phyloP scores from a whole-genome alignment of 2,888 invertebrate species.

The Noctua comes region DNA sequence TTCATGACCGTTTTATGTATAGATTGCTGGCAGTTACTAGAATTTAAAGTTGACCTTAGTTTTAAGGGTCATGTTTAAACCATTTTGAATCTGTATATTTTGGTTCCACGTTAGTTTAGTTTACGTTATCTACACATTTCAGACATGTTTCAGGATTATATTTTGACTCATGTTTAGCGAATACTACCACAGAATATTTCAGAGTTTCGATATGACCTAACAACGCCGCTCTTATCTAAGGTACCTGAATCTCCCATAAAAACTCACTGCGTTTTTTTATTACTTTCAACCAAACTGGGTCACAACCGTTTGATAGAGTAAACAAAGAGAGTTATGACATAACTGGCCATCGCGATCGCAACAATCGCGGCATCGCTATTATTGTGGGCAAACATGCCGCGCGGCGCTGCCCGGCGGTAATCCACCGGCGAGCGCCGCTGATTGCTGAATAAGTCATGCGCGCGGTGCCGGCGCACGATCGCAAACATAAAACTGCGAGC shows the following conservation, averaged over 20 bases:
- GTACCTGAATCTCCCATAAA: constrained; percentile 25
- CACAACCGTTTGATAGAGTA: constrained; percentile 25
- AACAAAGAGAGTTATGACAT: constrained; percentile 49
- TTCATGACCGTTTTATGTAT: constrained; percentile 5
- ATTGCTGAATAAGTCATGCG: constrained; percentile 69
- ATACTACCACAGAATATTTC: neutral
- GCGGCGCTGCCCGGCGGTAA: constrained; percentile 56
- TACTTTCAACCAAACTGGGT: constrained; percentile 15
- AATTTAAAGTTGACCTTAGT: constrained; percentile 13
- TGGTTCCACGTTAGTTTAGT: neutral
- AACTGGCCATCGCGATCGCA: constrained; percentile 48
- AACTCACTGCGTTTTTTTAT: constrained; percentile 21
- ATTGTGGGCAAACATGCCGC: constrained; percentile 69
- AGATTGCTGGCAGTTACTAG: neutral
- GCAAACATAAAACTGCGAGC: constrained; percentile 66
- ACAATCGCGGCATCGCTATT: constrained; percentile 53
- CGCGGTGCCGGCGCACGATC: constrained; percentile 66
- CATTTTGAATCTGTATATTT: constrained; percentile 11
- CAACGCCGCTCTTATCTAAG: neutral
- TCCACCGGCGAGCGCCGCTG: constrained; percentile 58
- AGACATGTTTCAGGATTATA: constrained; percentile 7
- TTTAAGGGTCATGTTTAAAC: neutral
- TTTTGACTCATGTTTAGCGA: neutral
- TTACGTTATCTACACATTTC: constrained; percentile 13
- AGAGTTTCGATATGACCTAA: neutral